These are phyloP conservation scores for Petrophora chlorosata DNA, from an alignment of 2,888 invertebrate genomes.

Conservation along the genomic window DNA sequence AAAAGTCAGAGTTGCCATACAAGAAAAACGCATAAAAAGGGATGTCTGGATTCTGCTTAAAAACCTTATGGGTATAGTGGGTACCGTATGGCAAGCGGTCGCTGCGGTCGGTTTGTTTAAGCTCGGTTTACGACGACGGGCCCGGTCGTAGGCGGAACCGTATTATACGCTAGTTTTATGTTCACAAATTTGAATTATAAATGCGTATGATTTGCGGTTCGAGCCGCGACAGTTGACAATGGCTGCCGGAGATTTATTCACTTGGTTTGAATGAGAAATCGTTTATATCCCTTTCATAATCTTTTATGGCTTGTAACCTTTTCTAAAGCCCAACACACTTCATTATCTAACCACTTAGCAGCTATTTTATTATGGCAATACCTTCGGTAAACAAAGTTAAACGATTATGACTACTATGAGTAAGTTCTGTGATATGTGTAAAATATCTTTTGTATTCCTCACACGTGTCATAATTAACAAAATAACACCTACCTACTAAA, in stretches of 20 bases:
- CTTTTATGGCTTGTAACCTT: constrained; percentile 21
- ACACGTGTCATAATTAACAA: too few relatives aligned
- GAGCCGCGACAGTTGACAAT: constrained; percentile 35
- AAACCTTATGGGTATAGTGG: constrained; percentile 47
- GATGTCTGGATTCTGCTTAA: constrained; percentile 51
- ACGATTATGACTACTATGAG: too few relatives aligned
- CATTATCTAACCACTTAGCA: constrained; percentile 11
- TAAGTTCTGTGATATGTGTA: too few relatives aligned
- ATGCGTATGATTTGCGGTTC: constrained; percentile 37
- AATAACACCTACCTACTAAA: too few relatives aligned
- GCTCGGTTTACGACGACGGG: constrained; percentile 51
- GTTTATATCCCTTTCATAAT: constrained; percentile 28
- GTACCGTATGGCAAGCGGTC: constrained; percentile 61
- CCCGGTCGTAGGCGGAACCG: constrained; percentile 30
- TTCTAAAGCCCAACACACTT: constrained; percentile 12
- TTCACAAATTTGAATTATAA: constrained; percentile 38
- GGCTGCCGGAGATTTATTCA: constrained; percentile 33
- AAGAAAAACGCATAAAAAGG: constrained; percentile 45
- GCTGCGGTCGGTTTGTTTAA: constrained; percentile 62
- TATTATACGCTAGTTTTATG: constrained; percentile 37
- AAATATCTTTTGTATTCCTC: too few relatives aligned
- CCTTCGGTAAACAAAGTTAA: not conserved
- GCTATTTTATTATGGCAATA: not conserved
- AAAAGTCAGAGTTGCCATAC: constrained; percentile 55
- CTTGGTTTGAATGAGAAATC: constrained; percentile 31